phyloP scores from a whole-genome alignment of 2,113 vertebrate species.

The Lanius collurio region DNA sequence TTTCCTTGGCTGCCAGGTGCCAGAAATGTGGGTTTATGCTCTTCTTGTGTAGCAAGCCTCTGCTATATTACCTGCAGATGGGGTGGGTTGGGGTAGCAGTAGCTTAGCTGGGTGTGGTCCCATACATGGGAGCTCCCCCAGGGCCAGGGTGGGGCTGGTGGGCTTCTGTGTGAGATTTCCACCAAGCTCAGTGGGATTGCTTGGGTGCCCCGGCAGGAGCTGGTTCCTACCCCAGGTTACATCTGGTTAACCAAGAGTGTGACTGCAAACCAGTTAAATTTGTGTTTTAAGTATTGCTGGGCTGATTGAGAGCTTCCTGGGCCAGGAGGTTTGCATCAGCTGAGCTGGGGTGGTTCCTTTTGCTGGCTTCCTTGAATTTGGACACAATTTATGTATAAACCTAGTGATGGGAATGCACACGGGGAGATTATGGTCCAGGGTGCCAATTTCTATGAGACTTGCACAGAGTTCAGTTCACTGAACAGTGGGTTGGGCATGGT shows the following conservation, averaged over 20 bases:
- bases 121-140: accelerated
- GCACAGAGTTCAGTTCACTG: accelerated
- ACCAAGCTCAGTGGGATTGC: accelerated
- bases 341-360: neutral
- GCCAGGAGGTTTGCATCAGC: neutral
- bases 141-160: neutral
- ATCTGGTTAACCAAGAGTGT: accelerated
- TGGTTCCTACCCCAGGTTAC: neutral
- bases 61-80: neutral
- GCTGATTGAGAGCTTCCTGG: neutral
- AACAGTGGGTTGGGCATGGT: neutral
- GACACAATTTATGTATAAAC: neutral
- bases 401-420: neutral
- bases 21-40: neutral
- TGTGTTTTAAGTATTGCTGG: neutral
- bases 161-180: neutral
- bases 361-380: neutral
- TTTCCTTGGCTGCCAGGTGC: neutral
- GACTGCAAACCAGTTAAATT: neutral
- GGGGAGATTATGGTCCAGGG: neutral
- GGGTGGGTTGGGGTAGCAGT: neutral
- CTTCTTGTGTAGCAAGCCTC: neutral
- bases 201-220: neutral
- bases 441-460: accelerated
- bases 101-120: neutral